Conservation (phyloP, 2,888 invertebrate species). For the Xestoiulus laeticollis region DNA sequence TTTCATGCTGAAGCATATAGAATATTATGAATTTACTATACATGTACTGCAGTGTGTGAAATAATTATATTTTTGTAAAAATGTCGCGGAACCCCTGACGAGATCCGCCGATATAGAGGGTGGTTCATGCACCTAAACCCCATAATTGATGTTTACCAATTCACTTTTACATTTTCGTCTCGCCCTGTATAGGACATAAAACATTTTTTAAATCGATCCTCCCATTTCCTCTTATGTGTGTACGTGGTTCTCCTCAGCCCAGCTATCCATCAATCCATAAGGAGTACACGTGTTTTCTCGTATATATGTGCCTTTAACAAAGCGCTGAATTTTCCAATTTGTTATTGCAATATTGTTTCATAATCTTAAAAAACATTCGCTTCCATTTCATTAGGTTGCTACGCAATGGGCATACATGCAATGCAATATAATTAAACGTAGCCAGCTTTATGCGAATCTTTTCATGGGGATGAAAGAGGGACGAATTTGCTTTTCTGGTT, state of each 20-base stretch:
- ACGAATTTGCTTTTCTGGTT: slow-evolving; percentile 12
- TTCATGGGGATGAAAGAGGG: background rate
- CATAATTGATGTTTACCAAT: no score
- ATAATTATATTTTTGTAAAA: no score
- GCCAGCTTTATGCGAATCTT: background rate
- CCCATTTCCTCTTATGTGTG: background rate
- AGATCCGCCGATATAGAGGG: no score
- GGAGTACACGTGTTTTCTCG: background rate
- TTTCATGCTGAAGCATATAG: no score
- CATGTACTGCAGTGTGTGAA: no score
- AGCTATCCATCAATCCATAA: background rate
- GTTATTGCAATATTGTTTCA: slow-evolving; percentile 40
- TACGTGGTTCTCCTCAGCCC: slow-evolving; percentile 38
- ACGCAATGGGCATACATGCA: slow-evolving; percentile 23
- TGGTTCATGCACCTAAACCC: no score
- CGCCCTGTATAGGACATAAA: background rate
- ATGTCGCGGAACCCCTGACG: no score
- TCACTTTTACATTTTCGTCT: background rate
- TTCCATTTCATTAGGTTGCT: slow-evolving; percentile 43
- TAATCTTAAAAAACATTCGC: slow-evolving; percentile 42
- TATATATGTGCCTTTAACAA: slow-evolving; percentile 25
- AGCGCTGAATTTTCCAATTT: slow-evolving; percentile 16
- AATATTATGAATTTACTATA: no score
- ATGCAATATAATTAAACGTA: slow-evolving; percentile 20
- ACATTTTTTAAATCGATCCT: slow-evolving; percentile 15